Conservation (phyloP, 2,113 vertebrate species). For the Larimichthys crocea region DNA sequence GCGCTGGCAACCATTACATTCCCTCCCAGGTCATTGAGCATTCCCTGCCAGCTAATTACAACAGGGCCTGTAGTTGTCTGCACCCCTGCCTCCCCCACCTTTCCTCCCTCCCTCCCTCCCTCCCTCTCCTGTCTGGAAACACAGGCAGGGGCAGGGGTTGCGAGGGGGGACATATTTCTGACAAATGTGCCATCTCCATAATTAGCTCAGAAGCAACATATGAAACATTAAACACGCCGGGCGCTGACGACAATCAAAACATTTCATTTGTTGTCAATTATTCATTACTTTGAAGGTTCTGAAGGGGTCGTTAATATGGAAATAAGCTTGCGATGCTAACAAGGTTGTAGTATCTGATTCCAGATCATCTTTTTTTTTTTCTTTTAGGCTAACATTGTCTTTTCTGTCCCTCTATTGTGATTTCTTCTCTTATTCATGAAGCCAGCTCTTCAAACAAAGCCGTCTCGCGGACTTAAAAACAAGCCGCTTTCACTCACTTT, state of each 20-base stretch:
- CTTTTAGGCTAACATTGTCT: conserved; percentile 46
- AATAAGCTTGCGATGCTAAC: conserved; percentile 97
- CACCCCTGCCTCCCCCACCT: too few species aligned
- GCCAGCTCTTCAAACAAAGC: conserved; percentile 60
- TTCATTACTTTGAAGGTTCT: conserved; percentile 99
- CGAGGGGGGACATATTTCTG: conserved; percentile 76
- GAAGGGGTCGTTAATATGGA: conserved; percentile 99
- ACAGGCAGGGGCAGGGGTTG: conserved; percentile 64
- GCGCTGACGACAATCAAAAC: conserved; percentile 97
- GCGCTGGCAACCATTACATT: conserved; percentile 92
- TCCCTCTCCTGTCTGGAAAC: conserved; percentile 90
- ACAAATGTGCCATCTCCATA: conserved; percentile 96
- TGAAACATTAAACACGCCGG: conserved; percentile 97
- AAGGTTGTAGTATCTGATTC: conserved; percentile 96
- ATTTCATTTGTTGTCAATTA: conserved; percentile 99
- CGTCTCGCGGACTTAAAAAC: conserved; percentile 49
- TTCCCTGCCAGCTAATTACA: conserved; percentile 92
- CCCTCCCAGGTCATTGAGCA: conserved; percentile 93
- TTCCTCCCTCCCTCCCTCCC: too few species aligned
- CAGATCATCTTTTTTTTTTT: conserved; percentile 82
- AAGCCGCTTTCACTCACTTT: conserved; percentile 58
- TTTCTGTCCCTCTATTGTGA: conserved; percentile 37
- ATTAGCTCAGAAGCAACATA: conserved; percentile 96
- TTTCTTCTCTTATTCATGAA: conserved; percentile 67
- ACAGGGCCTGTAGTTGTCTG: conserved; percentile 72